Percentiles rank a stretch among this genome's conserved stretches.
Conservation (phyloP, 2,113 vertebrate species). For the Atrichornis clamosus region DNA sequence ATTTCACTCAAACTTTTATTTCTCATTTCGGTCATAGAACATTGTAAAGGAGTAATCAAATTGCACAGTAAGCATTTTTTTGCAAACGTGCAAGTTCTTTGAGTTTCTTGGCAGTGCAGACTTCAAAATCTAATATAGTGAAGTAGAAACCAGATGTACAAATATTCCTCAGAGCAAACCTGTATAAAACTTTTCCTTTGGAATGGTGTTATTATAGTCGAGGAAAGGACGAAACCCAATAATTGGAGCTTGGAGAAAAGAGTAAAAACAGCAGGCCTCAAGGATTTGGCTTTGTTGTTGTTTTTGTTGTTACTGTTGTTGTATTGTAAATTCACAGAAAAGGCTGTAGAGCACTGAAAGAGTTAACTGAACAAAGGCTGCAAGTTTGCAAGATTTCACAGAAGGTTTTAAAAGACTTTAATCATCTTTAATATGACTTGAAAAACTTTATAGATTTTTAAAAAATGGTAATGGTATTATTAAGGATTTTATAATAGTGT, state of each 20-base stretch:
- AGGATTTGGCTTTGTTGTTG: not conserved
- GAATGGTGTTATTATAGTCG: not conserved
- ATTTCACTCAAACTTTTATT: not conserved
- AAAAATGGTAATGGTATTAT: not conserved
- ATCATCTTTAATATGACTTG: not conserved
- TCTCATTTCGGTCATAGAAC: not conserved
- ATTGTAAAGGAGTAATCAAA: not conserved
- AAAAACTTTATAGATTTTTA: not conserved
- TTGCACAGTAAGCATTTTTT: not conserved
- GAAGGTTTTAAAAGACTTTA: not conserved
- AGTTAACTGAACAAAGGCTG: not conserved
- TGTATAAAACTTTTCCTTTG: not conserved
- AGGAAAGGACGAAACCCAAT: not conserved
- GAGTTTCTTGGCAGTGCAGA: not conserved
- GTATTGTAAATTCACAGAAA: not conserved
- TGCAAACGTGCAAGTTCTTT: not conserved
- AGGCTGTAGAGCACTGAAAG: not conserved
- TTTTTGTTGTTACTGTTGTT: not conserved
- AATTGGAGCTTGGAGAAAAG: not conserved
- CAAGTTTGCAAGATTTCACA: not conserved
- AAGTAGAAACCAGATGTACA: not conserved
- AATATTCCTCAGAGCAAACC: not conserved
- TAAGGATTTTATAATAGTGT: not conserved
- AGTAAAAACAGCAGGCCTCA: not conserved
- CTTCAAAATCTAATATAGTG: not conserved